Base-by-base conservation (phyloP, 2,888 invertebrate genomes). In the Limnephilus marmoratus region DNA sequence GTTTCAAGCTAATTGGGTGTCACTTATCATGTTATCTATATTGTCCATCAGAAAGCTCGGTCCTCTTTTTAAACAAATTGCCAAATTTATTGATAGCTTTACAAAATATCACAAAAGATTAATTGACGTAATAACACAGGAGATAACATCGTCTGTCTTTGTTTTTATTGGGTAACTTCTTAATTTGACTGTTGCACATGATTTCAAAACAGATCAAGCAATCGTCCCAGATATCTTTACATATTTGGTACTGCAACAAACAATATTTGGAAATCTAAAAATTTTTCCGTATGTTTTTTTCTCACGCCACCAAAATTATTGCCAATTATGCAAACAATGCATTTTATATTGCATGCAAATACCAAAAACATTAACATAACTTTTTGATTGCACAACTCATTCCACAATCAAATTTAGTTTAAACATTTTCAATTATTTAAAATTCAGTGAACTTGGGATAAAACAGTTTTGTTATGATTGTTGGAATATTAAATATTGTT, bases 101-200 rank as follows among this genome's bases (percentile, higher is more conserved):
- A 24, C 68, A 24, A 24, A 68, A 68, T 68, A n/a, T 68, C 68
- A 9, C 1, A 68, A 9, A 24, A 68, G 68, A 68, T 68, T 68
- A 24, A 68, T n/a, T 18, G 24, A 0, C 11, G 24, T 68, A 24
- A 68, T 68, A n/a, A 68, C 24, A 24, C 7, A 68, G 68, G 24
- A 68, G 68, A 68, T 68, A 68, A 68, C 68, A 68, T 68, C 68
- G 68, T 68, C 68, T 68, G 68, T 68, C 68, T 68, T n/a, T 68
- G 68, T 9, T 24, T 7, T 24, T 24, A 9, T 24, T 68, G 68
- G 68, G 68, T n/a, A 68, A 68, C 24, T 2, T 68, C 68, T 68
- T 68, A 68, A 68, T 24, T 68, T 68, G n/a, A n/a, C 68, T 68
- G n/a, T 68, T n/a, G 68, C 68, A 68, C n/a, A 68, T 68, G n/a